Evolutionary conservation across 2,888 invertebrate species (phyloP).

Genomic region (Actias luna): DNA sequence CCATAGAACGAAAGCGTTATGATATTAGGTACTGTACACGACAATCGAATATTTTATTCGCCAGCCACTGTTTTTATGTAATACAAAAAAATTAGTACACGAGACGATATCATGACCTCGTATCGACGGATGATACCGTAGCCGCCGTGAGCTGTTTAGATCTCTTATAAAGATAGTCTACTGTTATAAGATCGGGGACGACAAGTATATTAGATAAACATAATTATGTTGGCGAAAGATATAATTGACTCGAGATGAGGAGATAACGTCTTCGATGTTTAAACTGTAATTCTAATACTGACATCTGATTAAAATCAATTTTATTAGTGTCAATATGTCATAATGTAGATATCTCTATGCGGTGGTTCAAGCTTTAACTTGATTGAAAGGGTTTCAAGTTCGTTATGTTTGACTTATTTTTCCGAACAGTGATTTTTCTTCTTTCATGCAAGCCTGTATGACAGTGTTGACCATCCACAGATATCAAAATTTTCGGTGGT

Average conservation of each 20-base stretch:
- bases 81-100: neutral
- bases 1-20: neutral
- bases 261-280: conserved; percentile 3
- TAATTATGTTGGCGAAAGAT: conserved; percentile 7
- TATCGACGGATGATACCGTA: neutral
- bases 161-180: conserved; percentile 1
- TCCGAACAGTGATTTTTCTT: too few relatives aligned
- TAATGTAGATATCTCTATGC: too few relatives aligned
- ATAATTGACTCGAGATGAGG: conserved; percentile 1
- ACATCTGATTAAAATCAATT: neutral
- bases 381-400: too few relatives aligned
- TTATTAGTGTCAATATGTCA: neutral
- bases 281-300: neutral
- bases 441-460: too few relatives aligned
- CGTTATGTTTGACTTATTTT: too few relatives aligned
- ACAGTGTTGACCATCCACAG: too few relatives aligned
- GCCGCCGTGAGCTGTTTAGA: neutral
- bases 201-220: neutral
- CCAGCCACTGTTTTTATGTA: neutral
- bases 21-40: neutral
- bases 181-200: neutral
- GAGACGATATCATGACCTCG: neutral
- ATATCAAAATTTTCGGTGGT: too few relatives aligned
- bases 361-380: too few relatives aligned
- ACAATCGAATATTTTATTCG: neutral